Evolutionary conservation across 2,888 invertebrate genomes (phyloP).

Genomic region (Philopedon plagiatum): DNA sequence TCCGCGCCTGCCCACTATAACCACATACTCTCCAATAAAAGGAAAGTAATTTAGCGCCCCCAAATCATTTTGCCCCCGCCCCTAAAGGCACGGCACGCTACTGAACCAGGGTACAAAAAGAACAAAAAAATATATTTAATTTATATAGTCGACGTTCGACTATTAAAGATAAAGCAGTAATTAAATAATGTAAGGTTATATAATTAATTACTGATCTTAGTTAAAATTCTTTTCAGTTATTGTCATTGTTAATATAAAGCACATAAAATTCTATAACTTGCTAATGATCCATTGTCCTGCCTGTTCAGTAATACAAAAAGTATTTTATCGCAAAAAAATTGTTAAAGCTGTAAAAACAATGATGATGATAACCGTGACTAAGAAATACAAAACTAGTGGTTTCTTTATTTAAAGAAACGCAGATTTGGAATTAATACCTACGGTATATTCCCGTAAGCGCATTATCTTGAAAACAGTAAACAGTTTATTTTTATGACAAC

Average conservation of each 20-base stretch:
- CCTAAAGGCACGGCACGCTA: no score
- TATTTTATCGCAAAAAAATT: conserved; percentile 28
- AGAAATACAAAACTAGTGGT: conserved; percentile 1
- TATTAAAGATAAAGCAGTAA: background rate
- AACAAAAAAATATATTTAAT: no score
- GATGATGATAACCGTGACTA: conserved; percentile 26
- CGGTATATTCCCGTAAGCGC: no score
- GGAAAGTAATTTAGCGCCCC: no score
- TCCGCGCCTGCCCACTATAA: no score
- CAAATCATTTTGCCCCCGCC: no score
- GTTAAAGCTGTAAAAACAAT: background rate
- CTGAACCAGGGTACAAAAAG: no score
- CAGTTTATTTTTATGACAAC: no score
- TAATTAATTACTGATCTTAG: background rate
- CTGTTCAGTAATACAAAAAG: conserved; percentile 22
- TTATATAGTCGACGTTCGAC: no score
- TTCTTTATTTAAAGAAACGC: background rate
- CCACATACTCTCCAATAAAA: no score
- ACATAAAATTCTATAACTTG: conserved; percentile 6
- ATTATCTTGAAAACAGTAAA: no score
- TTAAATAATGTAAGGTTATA: background rate
- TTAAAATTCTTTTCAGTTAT: background rate
- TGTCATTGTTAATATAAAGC: background rate
- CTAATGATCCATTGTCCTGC: conserved; percentile 26
- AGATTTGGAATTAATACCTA: no score